These are phyloP conservation scores for Onychomys arenicola DNA, from an alignment of 2,797 vertebrate species.

Conservation along the genomic window DNA sequence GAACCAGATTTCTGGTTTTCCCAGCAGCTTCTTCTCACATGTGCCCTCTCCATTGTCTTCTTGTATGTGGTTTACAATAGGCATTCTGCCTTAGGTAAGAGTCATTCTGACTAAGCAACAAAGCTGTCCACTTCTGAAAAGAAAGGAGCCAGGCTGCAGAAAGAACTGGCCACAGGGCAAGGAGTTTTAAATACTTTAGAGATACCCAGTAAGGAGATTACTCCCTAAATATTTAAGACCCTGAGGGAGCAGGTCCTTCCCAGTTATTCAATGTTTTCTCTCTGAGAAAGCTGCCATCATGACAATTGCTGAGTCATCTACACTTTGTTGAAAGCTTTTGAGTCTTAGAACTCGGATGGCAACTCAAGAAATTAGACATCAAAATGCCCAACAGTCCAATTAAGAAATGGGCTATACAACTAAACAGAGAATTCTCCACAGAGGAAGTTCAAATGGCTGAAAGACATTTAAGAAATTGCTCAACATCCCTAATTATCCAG, in stretches of 20 bases:
- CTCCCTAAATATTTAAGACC: conserved; percentile 71
- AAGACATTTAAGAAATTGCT: no score
- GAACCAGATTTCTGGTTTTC: neutral
- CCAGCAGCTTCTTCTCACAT: neutral
- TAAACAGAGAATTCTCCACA: no score
- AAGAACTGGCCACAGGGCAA: conserved; percentile 65
- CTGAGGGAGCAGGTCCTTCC: conserved; percentile 46
- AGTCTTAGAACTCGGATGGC: neutral
- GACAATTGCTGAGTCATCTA: conserved; percentile 48
- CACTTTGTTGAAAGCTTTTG: neutral
- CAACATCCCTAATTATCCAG: no score
- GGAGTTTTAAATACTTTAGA: conserved; percentile 77
- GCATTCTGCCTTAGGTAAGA: conserved; percentile 68
- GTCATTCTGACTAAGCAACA: conserved; percentile 79
- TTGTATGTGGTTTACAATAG: conserved; percentile 69
- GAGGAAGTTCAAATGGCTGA: no score
- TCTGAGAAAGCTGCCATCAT: conserved; percentile 12
- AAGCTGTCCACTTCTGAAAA: conserved; percentile 70
- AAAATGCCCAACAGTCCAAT: no score
- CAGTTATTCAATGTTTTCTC: conserved; percentile 60
- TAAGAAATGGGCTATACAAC: no score
- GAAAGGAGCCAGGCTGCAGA: conserved; percentile 33
- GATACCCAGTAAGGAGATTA: conserved; percentile 70
- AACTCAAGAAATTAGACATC: no score
- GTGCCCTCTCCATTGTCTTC: conserved; percentile 24